Base-by-base conservation (phyloP, 2,888 invertebrate species). In the Trachelus tabidus region DNA sequence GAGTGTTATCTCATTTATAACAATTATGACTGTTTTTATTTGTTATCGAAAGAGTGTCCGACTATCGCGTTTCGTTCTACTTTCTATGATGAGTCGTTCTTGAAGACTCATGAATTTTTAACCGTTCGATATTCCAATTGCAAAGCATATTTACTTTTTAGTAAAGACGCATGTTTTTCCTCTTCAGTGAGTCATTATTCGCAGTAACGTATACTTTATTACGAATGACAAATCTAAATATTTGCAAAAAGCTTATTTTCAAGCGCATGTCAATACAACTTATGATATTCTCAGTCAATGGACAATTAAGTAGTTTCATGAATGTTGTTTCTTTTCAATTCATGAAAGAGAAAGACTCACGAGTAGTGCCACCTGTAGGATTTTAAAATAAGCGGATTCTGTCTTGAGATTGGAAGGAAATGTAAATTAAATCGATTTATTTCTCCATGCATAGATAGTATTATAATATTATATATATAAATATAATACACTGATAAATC, bases 391-490 rank as follows among this genome's bases (percentile, higher is more conserved):
- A 56, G 23, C 56, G 9, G 9, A 23, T 23, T 40, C 4, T 6
- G 15, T 40, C 23, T 40, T 23, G 23, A 23, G 56, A 56, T 23
- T 23, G 56, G 56, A 40, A 15, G 15, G 15, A 56, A 11, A 34
- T 34, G 9, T 33, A 74, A 74, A n/a, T 74, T 74, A 74, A 35
- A 34, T 34, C 34, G 34, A n/a, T 35, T 74, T 74, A 74, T 74
- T 74, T 35, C n/a, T 35, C 31, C 30, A 74, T 35, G 74, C 35
- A 34, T 74, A 30, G 74, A 74, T 30, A 74, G 34, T 35, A 74
- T 74, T 71, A 71, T 71, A 71, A 71, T 75, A 75, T 75, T 68
- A 30, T 75, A 30, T 31, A 75, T 23, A n/a, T 23, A 35, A 23
- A 12, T 35, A 71, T 37, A 74, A 77, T 73, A 78, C 33, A 75